Conservation (phyloP, 2,888 invertebrate genomes). For the Aporophyla nigra region DNA sequence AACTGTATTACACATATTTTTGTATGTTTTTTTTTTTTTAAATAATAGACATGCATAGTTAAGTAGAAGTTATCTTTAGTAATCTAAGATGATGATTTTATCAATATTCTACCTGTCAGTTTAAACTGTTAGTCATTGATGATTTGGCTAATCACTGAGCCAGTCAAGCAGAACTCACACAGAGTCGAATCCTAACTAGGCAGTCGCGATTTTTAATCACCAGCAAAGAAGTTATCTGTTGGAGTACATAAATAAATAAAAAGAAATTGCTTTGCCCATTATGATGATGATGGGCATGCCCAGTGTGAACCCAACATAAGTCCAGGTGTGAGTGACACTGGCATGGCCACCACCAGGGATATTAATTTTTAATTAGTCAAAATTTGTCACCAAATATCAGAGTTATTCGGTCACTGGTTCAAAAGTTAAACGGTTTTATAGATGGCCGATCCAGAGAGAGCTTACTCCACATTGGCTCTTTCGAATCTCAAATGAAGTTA, state of each 20-base stretch:
- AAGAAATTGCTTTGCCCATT: neutral
- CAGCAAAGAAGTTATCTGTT: too few species aligned
- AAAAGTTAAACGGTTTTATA: too few species aligned
- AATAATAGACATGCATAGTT: neutral
- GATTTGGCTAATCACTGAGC: neutral
- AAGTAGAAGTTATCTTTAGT: constrained; percentile 16
- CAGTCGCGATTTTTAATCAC: neutral
- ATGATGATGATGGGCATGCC: neutral
- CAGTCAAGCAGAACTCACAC: neutral
- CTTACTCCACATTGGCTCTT: too few species aligned
- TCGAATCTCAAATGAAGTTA: too few species aligned
- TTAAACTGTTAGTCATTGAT: too few species aligned
- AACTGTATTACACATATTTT: constrained; percentile 25
- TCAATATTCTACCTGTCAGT: neutral
- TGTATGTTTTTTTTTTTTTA: neutral
- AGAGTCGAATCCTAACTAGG: neutral
- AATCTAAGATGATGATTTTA: constrained; percentile 9
- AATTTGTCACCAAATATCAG: too few species aligned
- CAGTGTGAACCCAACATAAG: neutral
- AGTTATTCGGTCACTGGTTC: too few species aligned
- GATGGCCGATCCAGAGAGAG: too few species aligned
- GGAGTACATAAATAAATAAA: too few species aligned
- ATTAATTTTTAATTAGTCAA: too few species aligned
- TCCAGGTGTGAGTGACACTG: too few species aligned
- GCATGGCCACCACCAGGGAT: too few species aligned